These are phyloP conservation scores for Thalpophila matura DNA, from an alignment of 2,888 invertebrate genomes.

Conservation along the genomic window DNA sequence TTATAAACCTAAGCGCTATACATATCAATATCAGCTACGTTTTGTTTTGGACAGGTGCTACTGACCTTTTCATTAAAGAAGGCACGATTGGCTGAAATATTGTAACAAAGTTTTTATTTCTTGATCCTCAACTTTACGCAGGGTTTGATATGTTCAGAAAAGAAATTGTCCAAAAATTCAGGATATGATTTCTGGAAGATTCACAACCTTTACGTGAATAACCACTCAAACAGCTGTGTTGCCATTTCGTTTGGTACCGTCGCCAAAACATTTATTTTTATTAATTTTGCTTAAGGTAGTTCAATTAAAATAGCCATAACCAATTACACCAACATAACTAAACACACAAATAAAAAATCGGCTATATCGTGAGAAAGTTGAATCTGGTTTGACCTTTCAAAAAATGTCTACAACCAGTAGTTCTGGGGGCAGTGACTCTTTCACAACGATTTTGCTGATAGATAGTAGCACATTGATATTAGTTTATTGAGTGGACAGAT, in stretches of 20 bases:
- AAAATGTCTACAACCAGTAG: background rate
- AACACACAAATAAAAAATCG: no score
- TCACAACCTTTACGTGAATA: no score
- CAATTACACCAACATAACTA: no score
- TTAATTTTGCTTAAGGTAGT: no score
- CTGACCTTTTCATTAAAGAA: constrained; percentile 20
- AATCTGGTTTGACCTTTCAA: background rate
- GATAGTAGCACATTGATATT: constrained; percentile 9
- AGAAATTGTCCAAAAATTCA: background rate
- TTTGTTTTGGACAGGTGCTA: constrained; percentile 22
- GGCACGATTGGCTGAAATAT: background rate
- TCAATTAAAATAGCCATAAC: no score
- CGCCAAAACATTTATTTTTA: no score
- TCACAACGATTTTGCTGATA: background rate
- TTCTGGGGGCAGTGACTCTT: constrained; percentile 15
- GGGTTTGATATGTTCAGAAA: background rate
- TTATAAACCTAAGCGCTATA: constrained; percentile 29
- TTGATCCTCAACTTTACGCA: background rate
- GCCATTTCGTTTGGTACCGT: no score
- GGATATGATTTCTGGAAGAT: constrained; percentile 20
- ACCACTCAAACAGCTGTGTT: no score
- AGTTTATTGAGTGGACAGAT: constrained; percentile 12
- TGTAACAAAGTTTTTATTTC: background rate
- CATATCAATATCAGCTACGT: constrained; percentile 14
- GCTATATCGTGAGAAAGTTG: no score